Evolutionary conservation across 2,797 vertebrate genomes (phyloP).

Genomic region (Phrynocephalus guinanensis): DNA sequence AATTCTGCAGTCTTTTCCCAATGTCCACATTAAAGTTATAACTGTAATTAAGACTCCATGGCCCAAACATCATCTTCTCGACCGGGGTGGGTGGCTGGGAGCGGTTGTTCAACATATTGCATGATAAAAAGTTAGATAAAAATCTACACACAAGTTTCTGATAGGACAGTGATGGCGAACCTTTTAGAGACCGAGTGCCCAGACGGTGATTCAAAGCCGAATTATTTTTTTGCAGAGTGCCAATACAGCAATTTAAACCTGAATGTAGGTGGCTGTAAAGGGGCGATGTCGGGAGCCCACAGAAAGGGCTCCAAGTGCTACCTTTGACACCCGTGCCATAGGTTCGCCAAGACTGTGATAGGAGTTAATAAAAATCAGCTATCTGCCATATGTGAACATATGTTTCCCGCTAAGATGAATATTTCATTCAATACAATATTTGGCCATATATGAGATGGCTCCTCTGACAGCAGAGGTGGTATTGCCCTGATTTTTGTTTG

Average conservation of each 20-base stretch:
- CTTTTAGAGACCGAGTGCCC: too few species aligned
- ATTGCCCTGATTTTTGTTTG: background rate
- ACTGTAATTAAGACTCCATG: background rate
- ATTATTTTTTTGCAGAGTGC: too few species aligned
- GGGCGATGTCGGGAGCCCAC: too few species aligned
- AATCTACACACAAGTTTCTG: too few species aligned
- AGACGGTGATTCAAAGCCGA: too few species aligned
- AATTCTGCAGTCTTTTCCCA: background rate
- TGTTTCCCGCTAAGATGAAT: background rate
- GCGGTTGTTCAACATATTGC: background rate
- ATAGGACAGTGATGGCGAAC: too few species aligned
- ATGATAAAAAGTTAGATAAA: too few species aligned
- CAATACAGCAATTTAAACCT: too few species aligned
- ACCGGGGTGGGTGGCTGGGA: background rate
- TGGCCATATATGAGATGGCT: background rate
- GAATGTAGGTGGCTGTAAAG: too few species aligned
- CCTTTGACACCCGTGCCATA: too few species aligned
- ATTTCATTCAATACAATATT: background rate
- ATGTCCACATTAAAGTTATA: background rate
- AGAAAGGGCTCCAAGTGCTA: too few species aligned
- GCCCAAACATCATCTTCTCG: background rate
- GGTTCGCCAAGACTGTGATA: too few species aligned
- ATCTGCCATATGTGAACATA: background rate
- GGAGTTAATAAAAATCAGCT: background rate
- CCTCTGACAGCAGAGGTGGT: background rate